Base-by-base conservation (phyloP, 2,888 invertebrate genomes). In the Agrilus cyanescens region DNA sequence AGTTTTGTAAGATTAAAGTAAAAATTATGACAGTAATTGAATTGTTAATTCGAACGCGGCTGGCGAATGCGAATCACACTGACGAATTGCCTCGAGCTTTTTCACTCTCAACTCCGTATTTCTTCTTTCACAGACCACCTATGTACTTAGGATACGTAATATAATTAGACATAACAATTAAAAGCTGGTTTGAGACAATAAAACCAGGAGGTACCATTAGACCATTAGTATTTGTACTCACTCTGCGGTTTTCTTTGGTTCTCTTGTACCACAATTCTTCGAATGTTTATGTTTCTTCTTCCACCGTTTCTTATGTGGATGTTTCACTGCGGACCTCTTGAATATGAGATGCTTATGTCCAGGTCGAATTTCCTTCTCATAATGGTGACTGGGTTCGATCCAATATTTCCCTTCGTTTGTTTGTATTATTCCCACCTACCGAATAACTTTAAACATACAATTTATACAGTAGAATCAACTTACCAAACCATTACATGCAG, bases 401-500 rank as follows among this genome's bases (percentile, higher is more conserved):
- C 76, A 82, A 64, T 77, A 83, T 61, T 79, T 81, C 47, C 76
- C 79, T 47, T 74, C 68, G 52, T 75, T 73, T 13, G 79, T 78
- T 57, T 76, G 71, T 47, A 84, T 73, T 56, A 78, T 71, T 15
- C 83, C 84, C 53, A 77, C 75, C 84, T 84, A 68, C 51, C 8
- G 10, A 25, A 43, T 40, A 40, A 25, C 10, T 25, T 20, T 4
- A 20, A 2, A 25, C 25, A 25, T 10, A 41, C 40, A 46, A 41
- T 38, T 13, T 33, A 46, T 41, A 25, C 37, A 41, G 3, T n/a
- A 43, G 12, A 43, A n/a, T 37, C 25, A 25, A 70, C 85, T 82
- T 66, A 89, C 89, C 74, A 89, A 68, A 58, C 89, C 89, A 60
- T 83, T 75, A 62, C 89, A 90, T 13, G 87, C 77, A 12, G 87